Evolutionary conservation across 2,113 vertebrate species (phyloP), one percentile per base, ranked within the genome.

Genomic region (Narcine bancroftii): DNA sequence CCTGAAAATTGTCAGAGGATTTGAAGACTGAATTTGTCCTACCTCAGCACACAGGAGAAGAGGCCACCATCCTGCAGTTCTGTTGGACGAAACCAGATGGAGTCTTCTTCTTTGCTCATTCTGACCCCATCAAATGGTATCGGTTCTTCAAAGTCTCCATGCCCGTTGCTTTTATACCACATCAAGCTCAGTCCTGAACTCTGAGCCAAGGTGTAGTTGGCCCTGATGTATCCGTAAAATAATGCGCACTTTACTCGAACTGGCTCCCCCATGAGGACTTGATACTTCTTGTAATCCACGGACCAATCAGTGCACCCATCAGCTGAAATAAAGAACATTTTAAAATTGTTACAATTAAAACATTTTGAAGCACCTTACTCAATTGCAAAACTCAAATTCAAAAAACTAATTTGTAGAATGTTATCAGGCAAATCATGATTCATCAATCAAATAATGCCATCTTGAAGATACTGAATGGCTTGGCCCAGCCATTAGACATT

Each of bases 261-360:
- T 50, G 99, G 99, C 95, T 99, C 98, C 94, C 99, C 98, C 92
- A 98, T 95, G 94, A 99, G 96, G 94, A 98, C 99, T 96, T 98
- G 98, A 93, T 99, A 99, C 95, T 99, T 99, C 96, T 98, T 97
- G 96, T 99, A 99, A 96, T 99, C 99, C 95, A 99, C 97, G 65
- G 99, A 99, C 99, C 99, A 99, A 93, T 99, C 99, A 6, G 97
- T 99, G 95, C 99, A 99, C 96, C 98, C 98, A 95, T 99, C 98
- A 95, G 97, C 99, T 99, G 95, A 63, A 95, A 95, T 93, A 94
- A 91, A 94, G 69, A 42, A 71, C 94, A 94, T 93, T 94, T 93
- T 56, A 77, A 75, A 71, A 15, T 11, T 36, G n/a, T 63, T 21
- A 36, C 53, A 60, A 60, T 87, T n/a, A 50, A 91, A 26, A 42